phyloP scores from a whole-genome alignment of 2,113 vertebrate genomes.

The Ranitomeya imitator region DNA sequence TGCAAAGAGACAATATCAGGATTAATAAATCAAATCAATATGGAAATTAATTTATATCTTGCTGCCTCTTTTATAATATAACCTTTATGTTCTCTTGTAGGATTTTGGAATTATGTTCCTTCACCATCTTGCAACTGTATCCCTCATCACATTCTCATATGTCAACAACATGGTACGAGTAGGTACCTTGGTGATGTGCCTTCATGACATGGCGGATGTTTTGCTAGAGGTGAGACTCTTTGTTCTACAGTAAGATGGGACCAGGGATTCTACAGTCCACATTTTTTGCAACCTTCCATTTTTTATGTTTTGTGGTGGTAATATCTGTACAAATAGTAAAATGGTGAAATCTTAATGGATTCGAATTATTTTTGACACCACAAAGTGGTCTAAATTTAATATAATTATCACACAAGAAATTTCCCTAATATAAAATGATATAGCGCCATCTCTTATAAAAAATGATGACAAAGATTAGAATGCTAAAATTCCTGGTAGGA shows the following conservation, averaged over 20 bases:
- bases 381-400: too few relatives aligned
- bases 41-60: background rate
- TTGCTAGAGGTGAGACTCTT: slow-evolving; percentile 89
- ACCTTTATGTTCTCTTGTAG: slow-evolving; percentile 69
- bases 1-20: too few relatives aligned
- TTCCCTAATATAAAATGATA: too few relatives aligned
- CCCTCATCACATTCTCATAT: slow-evolving; percentile 89
- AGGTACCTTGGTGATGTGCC: slow-evolving; percentile 88
- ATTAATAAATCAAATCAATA: background rate
- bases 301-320: background rate
- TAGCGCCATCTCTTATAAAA: too few relatives aligned
- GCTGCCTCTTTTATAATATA: background rate
- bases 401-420: too few relatives aligned
- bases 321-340: too few relatives aligned
- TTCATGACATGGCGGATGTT: slow-evolving; percentile 87
- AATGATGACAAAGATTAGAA: too few relatives aligned
- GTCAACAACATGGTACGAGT: slow-evolving; percentile 93
- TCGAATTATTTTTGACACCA: too few relatives aligned
- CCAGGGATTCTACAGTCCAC: background rate
- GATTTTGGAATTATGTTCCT: slow-evolving; percentile 94
- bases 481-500: too few relatives aligned
- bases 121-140: slow-evolving; percentile 87
- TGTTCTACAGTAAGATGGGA: background rate
- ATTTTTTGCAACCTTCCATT: background rate
- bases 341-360: too few relatives aligned